Evolutionary conservation across 2,797 vertebrate genomes (phyloP).

Genomic region (Anomalospiza imberbis): DNA sequence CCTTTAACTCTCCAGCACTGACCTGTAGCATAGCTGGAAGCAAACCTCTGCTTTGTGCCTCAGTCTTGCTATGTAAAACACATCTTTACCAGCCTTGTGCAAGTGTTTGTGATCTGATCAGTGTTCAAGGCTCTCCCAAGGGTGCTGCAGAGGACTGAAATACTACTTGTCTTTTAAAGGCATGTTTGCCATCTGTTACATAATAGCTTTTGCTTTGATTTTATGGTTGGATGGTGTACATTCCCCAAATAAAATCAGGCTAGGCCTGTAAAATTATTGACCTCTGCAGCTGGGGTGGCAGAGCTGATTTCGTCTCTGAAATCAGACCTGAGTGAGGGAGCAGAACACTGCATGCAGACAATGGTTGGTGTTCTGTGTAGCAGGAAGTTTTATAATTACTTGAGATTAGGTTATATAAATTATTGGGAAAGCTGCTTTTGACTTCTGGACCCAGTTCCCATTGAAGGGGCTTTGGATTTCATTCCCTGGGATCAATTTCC

Average conservation of each 20-base stretch:
- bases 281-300: neutral
- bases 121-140: neutral
- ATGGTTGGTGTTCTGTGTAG: accelerated
- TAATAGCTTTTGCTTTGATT: neutral
- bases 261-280: neutral
- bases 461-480: neutral
- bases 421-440: neutral
- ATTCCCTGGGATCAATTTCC: neutral
- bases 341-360: neutral
- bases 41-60: neutral
- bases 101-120: neutral
- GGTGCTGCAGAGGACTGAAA: neutral
- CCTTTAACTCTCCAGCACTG: neutral
- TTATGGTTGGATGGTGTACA: neutral
- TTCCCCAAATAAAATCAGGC: neutral
- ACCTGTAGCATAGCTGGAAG: neutral
- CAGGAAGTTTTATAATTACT: neutral
- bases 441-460: neutral
- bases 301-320: neutral
- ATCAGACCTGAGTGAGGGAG: neutral
- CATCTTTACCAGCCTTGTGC: neutral
- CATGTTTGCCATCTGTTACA: neutral
- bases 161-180: neutral
- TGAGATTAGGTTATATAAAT: neutral
- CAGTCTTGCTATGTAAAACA: neutral